These are phyloP conservation scores for Stichodactyla mertensii DNA, from an alignment of 64 coral and sea anemone genomes.

Conservation along the genomic window DNA sequence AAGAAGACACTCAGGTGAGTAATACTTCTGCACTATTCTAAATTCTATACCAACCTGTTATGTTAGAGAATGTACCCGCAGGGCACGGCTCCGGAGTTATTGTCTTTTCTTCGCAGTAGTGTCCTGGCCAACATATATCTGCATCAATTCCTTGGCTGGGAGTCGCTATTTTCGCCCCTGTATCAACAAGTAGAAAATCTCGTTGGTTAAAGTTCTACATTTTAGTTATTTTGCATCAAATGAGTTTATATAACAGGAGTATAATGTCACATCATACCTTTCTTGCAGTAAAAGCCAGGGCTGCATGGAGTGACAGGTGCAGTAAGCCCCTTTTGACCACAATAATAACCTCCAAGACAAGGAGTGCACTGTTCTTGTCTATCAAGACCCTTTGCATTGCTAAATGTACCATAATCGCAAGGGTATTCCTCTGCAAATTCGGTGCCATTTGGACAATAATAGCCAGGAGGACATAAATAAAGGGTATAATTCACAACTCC, in stretches of 20 bases:
- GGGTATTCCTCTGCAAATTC: slow-evolving; percentile 68
- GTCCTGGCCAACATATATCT: slow-evolving; percentile 69
- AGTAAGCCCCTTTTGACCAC: slow-evolving; percentile 71
- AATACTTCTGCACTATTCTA: not conserved
- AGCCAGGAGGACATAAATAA: slow-evolving; percentile 69
- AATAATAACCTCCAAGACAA: slow-evolving; percentile 80
- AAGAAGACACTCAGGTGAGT: not conserved
- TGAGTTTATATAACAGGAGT: not conserved
- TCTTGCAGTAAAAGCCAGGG: slow-evolving; percentile 76
- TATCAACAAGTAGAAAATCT: not conserved
- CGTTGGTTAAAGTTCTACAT: not conserved
- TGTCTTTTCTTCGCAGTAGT: slow-evolving; percentile 71
- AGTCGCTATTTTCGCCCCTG: slow-evolving; percentile 80
- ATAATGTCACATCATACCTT: slow-evolving; percentile 2
- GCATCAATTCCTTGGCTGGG: slow-evolving; percentile 76
- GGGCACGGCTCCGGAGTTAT: slow-evolving; percentile 66
- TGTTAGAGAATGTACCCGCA: slow-evolving; percentile 81
- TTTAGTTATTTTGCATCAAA: not conserved
- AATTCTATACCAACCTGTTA: slow-evolving; percentile 40
- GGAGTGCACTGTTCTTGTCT: slow-evolving; percentile 73
- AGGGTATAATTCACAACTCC: slow-evolving; percentile 65
- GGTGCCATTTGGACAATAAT: slow-evolving; percentile 87
- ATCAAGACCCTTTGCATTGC: slow-evolving; percentile 55
- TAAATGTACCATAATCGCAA: slow-evolving; percentile 87
- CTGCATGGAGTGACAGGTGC: slow-evolving; percentile 69